Conservation (phyloP, 2,797 vertebrate species). For the Macropus fuliginosus region DNA sequence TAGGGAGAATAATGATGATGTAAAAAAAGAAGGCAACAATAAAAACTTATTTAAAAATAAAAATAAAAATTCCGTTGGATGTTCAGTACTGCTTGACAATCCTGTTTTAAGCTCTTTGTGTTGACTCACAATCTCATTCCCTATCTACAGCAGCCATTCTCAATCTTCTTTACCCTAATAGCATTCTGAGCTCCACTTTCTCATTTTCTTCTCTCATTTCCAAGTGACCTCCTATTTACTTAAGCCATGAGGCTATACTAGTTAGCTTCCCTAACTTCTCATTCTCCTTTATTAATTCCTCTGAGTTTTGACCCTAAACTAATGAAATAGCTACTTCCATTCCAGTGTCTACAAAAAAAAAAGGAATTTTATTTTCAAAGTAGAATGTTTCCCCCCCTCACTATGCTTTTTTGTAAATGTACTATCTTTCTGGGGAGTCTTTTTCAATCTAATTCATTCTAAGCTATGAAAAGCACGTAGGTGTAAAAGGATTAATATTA, state of each 20-base stretch:
- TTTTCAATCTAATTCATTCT: background rate
- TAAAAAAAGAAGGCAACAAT: background rate
- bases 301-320: background rate
- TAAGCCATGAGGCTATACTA: background rate
- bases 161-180: background rate
- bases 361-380: background rate
- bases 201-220: background rate
- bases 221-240: background rate
- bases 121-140: background rate
- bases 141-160: background rate
- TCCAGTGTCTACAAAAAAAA: background rate
- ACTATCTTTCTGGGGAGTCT: conserved; percentile 4
- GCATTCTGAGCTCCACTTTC: background rate
- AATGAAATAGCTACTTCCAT: background rate
- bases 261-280: background rate
- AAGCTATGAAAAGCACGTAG: background rate
- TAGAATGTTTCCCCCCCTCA: background rate
- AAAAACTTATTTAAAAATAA: background rate
- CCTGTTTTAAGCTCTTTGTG: background rate
- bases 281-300: background rate
- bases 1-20: background rate
- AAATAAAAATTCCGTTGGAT: background rate
- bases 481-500: background rate
- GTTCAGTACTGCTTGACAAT: background rate
- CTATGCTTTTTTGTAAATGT: background rate